Evolutionary conservation across 64 coral and sea anemone species (phyloP), one percentile per base, ranked within the genome.

Genomic region (Catalaphyllia jardinei): DNA sequence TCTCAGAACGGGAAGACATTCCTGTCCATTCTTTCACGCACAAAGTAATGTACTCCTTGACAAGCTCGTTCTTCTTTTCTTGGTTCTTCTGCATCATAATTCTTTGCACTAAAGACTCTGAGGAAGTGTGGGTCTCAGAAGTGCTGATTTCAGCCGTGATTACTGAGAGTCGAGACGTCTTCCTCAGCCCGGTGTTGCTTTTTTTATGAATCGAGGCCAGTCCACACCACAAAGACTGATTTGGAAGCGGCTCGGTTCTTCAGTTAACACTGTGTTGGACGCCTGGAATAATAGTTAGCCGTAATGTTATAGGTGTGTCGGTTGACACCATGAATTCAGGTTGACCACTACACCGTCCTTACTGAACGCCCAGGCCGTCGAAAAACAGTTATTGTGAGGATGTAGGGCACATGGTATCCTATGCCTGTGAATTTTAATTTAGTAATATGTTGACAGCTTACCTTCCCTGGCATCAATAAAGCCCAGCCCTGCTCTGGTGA

Each of bases 381-480:
- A 39, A 39, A 39, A 39, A 39, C 2, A 0, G 38, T 0, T 39
- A 2, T 39, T 39, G 38, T 39, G 38, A 39, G 38, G 4, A 39
- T 39, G 38, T 39, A 0, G 4, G 38, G 38, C 38, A 39, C 38
- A 39, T 39, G 4, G 38, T 39, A 39, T n/a, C n/a, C n/a, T n/a
- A n/a, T n/a, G 0, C 38, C 38, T 39, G 4, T 39, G 38, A 39
- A 4, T 39, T 39, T 39, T 39, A 39, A 39, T 39, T 39, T 39
- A 39, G 0, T 39, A 39, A 39, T 39, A 39, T 2, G 2, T 39
- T 39, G 2, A 13, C 28, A 72, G 28, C 89, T 29, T 85, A 94
- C 93, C 93, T 80, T 77, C 42, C 30, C 17, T 69, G 19, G 72
- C 81, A 22, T 73, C 17, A 52, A 94, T 78, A n/a, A 87, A 61